Percentiles rank a stretch among this genome's conserved stretches.
These are phyloP conservation scores for Coecobrya sp. DNA, from an alignment of 2,888 invertebrate genomes.

Conservation along the genomic window DNA sequence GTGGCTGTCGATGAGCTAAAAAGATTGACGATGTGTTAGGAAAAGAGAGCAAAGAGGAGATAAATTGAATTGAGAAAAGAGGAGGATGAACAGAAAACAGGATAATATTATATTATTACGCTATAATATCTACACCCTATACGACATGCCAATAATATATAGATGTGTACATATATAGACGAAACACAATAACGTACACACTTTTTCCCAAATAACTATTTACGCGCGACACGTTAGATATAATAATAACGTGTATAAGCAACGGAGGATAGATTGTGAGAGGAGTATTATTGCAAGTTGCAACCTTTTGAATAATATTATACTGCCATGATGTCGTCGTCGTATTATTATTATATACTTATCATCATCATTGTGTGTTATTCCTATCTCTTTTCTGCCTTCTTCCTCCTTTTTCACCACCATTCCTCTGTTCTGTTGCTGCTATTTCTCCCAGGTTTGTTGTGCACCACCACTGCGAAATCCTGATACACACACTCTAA, in stretches of 20 bases:
- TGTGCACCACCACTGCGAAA: constrained; percentile 62
- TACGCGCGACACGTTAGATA: constrained; percentile 59
- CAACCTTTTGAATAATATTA: constrained; percentile 73
- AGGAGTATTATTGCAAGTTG: constrained; percentile 67
- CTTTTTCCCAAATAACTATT: constrained; percentile 57
- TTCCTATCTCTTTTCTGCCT: constrained; percentile 77
- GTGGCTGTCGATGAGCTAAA: constrained; percentile 85
- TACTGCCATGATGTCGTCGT: constrained; percentile 42
- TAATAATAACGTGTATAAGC: constrained; percentile 53
- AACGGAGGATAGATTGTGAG: constrained; percentile 41
- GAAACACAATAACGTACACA: constrained; percentile 49
- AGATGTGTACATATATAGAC: background rate
- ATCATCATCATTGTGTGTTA: constrained; percentile 72
- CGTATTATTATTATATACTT: constrained; percentile 70
- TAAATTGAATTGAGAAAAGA: constrained; percentile 86
- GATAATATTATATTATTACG: constrained; percentile 68
- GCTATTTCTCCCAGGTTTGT: constrained; percentile 22
- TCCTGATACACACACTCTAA: constrained; percentile 71
- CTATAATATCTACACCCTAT: background rate
- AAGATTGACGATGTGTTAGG: constrained; percentile 86
- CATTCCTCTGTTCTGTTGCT: constrained; percentile 56
- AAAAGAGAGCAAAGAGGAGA: constrained; percentile 83
- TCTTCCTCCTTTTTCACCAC: constrained; percentile 73
- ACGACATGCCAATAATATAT: background rate
- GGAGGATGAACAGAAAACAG: constrained; percentile 78